These are phyloP conservation scores for Dicyrtoma fusca DNA, from an alignment of 2,888 invertebrate genomes.

Conservation along the genomic window DNA sequence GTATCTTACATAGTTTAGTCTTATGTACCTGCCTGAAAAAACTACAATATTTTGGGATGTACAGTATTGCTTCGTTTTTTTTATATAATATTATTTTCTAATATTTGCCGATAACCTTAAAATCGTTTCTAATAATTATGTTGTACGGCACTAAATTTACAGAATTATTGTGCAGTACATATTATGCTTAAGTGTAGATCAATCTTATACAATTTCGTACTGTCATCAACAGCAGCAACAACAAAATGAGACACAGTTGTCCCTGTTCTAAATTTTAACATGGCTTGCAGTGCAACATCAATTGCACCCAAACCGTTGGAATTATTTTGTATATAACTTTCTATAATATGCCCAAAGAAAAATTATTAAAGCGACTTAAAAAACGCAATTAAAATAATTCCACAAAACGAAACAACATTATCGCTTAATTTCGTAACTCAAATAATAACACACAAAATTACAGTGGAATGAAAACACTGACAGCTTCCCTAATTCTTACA, in stretches of 20 bases:
- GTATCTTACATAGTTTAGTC: neutral
- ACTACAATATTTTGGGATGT: constrained; percentile 9
- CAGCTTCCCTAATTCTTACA: neutral
- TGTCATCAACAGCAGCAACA: constrained; percentile 25
- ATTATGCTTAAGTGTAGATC: constrained; percentile 27
- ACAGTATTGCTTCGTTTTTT: constrained; percentile 27
- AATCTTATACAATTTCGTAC: constrained; percentile 24
- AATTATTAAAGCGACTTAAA: constrained; percentile 31
- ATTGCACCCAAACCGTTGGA: constrained; percentile 21
- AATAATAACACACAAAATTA: neutral
- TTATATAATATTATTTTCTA: constrained; percentile 6
- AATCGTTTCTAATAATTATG: constrained; percentile 5
- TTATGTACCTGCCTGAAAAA: neutral
- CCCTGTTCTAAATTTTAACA: too few species aligned
- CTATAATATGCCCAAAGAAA: neutral
- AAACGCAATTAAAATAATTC: constrained; percentile 1
- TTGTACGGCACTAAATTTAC: constrained; percentile 27
- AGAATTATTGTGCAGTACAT: constrained; percentile 29
- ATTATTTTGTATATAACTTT: neutral
- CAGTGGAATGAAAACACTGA: neutral
- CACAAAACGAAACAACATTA: constrained; percentile 1
- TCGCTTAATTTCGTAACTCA: neutral
- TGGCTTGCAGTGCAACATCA: constrained; percentile 10
- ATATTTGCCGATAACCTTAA: neutral
- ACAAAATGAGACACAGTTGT: neutral